Evolutionary conservation across 30 jellyfish, hydroid and myxozoan genomes (phyloP).

Genomic region (Rhopilema esculentum): DNA sequence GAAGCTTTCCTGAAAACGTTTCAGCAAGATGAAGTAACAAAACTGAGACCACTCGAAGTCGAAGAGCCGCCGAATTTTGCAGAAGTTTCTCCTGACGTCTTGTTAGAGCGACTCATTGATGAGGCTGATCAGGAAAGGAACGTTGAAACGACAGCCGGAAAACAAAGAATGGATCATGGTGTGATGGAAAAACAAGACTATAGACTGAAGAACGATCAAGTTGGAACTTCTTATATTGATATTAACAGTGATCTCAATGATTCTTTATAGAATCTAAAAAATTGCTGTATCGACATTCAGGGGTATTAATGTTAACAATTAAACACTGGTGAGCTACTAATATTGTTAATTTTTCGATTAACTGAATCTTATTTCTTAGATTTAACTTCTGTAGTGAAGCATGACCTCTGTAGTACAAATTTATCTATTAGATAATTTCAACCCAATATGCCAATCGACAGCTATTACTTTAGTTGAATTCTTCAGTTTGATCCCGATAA

Average conservation of each 20-base stretch:
- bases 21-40: background rate
- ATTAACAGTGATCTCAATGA: slow-evolving; percentile 1
- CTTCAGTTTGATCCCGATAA: no score
- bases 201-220: slow-evolving; percentile 11
- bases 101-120: slow-evolving; percentile 58
- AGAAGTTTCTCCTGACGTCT: slow-evolving; percentile 57
- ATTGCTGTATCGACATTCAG: background rate
- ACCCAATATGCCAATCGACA: no score
- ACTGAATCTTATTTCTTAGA: no score
- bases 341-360: no score
- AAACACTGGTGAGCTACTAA: no score
- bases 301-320: no score
- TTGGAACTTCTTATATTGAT: background rate
- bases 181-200: no score
- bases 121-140: slow-evolving; percentile 46
- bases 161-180: no score
- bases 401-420: no score
- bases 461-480: no score
- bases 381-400: no score
- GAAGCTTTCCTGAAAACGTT: background rate
- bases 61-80: slow-evolving; percentile 35
- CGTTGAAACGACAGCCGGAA: background rate
- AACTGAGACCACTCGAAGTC: background rate
- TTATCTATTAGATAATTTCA: no score
- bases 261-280: background rate